Evolutionary conservation across 1,140 invertebrate species (phyloP).

Genomic region (Apis florea): DNA sequence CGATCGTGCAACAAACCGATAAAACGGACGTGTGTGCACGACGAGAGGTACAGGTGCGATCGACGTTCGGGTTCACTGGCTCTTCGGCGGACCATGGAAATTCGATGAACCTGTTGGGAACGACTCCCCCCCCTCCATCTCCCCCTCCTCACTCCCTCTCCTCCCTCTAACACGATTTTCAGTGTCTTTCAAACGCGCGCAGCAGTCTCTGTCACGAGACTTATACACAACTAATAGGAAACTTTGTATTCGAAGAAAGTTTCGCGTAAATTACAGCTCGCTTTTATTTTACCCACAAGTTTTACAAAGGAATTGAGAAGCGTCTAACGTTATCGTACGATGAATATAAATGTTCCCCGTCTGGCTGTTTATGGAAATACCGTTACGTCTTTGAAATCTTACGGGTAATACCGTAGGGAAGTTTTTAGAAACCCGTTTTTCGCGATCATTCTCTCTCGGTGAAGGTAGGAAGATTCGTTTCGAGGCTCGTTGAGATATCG

Average conservation of each 20-base stretch:
- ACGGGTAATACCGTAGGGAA: background rate
- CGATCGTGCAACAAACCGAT: too few species aligned
- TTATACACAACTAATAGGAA: constrained; percentile 8
- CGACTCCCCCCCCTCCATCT: background rate
- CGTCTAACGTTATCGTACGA: background rate
- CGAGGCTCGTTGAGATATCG: background rate
- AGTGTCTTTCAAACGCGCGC: background rate
- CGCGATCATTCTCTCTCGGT: background rate
- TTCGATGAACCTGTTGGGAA: constrained; percentile 23
- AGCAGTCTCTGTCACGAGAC: too few species aligned
- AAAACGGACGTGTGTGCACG: background rate
- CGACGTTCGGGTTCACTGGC: constrained; percentile 42
- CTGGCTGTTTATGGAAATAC: constrained; percentile 27
- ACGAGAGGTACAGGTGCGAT: constrained; percentile 46
- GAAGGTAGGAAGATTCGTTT: background rate
- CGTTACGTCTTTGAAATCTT: constrained; percentile 25
- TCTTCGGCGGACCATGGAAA: constrained; percentile 23
- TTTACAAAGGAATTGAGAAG: background rate
- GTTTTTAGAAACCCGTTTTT: background rate
- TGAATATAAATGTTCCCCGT: constrained; percentile 31
- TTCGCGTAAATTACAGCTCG: constrained; percentile 29
- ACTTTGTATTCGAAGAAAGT: constrained; percentile 36
- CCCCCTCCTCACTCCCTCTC: too few species aligned
- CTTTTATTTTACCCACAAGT: constrained; percentile 27
- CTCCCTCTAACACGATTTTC: background rate